Base-by-base conservation (phyloP, 2,113 vertebrate genomes). In the Chelonoidis abingdonii region DNA sequence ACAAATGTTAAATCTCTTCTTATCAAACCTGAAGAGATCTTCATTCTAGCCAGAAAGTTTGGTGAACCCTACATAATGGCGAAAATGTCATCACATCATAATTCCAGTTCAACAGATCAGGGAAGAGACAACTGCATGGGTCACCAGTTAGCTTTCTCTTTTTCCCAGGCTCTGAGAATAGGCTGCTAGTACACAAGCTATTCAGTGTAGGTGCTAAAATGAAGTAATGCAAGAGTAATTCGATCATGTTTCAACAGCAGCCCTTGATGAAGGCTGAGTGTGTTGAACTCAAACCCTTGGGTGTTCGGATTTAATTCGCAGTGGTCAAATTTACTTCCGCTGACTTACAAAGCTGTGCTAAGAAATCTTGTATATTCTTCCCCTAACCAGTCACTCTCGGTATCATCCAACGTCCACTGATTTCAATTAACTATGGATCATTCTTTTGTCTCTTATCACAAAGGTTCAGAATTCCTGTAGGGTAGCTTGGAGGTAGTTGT, bases 371-470 rank as follows among this genome's bases (percentile, higher is more conserved):
- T 62, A 62, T 62, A 5, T 24, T 79, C 29, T 31, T 14, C 35
- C 22, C 75, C 76, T 21, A 3, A 3, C 50, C 10, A n/a, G 4
- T 49, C 0, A 0, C 24, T 9, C 3, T 27, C 6, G 35, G 14
- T 31, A 29, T 83, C 59, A 47, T 21, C 8, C 76, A 84, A 85
- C 72, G 27, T 7, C 19, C 53, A 41, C 14, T 0, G 0, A 44
- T 2, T 16, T 21, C 59, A 76, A 29, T 56, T 6, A 0, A 29
- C 5, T 1, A 1, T 21, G 41, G 52, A 17, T 85, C n/a, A n/a
- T 57, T 7, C 6, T 89, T 1, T 50, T 2, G 1, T 9, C 1
- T 1, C 52, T 25, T 31, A 21, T 16, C 3, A 0, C 0, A 1
- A 50, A 47, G 22, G 5, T 9, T 19, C 25, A 22, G 10, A 76